phyloP scores from a whole-genome alignment of 2,888 invertebrate genomes.

The Andrena flavipes region DNA sequence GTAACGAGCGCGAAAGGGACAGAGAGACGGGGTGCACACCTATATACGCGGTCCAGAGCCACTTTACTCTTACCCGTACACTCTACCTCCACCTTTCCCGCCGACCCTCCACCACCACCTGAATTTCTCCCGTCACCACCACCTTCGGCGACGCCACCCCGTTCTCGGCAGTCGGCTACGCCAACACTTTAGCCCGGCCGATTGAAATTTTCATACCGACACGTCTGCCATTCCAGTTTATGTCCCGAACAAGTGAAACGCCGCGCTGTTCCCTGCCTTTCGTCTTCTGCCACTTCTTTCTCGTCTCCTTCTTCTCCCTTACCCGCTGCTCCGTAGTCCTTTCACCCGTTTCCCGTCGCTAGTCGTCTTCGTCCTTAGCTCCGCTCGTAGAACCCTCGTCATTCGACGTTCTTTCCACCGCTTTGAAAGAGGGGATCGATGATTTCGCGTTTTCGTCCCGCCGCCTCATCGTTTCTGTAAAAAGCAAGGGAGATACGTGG shows the following conservation, averaged over 20 bases:
- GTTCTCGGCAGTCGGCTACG: conserved; percentile 56
- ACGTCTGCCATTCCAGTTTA: conserved; percentile 78
- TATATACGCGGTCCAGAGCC: conserved; percentile 68
- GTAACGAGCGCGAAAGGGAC: conserved; percentile 39
- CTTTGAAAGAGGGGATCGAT: conserved; percentile 6
- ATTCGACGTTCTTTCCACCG: neutral
- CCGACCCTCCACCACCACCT: conserved; percentile 67
- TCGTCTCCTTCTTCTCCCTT: neutral
- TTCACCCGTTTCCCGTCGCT: conserved; percentile 2
- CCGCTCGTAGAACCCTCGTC: neutral
- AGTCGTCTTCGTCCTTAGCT: neutral
- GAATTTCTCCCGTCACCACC: conserved; percentile 60
- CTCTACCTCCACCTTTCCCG: conserved; percentile 44
- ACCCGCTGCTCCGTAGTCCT: conserved; percentile 3
- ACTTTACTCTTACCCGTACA: conserved; percentile 65
- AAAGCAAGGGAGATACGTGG: conserved; percentile 14
- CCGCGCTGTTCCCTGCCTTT: conserved; percentile 47
- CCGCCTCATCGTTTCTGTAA: conserved; percentile 8
- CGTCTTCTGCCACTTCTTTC: neutral
- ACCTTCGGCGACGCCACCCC: conserved; percentile 52
- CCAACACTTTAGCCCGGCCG: conserved; percentile 72
- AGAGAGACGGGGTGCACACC: conserved; percentile 46
- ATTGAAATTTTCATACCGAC: conserved; percentile 82
- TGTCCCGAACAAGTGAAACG: conserved; percentile 72
- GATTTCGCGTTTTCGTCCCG: conserved; percentile 11